Evolutionary conservation across 2,888 invertebrate species (phyloP).

Genomic region (Pantelozetes paolii): DNA sequence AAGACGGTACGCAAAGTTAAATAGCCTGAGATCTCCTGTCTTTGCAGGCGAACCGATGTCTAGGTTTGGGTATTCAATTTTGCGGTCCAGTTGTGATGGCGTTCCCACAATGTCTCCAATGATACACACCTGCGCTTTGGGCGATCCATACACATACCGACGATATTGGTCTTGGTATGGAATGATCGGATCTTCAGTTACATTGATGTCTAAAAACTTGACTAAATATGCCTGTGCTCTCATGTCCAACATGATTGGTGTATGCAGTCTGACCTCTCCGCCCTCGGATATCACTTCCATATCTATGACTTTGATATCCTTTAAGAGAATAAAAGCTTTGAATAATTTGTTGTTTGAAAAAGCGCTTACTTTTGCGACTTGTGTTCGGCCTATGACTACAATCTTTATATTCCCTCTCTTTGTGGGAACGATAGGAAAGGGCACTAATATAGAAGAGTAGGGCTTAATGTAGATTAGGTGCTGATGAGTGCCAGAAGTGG

Average conservation of each 20-base stretch:
- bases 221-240: slow-evolving; percentile 57
- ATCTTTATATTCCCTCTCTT: slow-evolving; percentile 55
- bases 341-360: background rate
- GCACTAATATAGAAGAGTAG: slow-evolving; percentile 50
- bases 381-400: slow-evolving; percentile 56
- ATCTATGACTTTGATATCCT: slow-evolving; percentile 49
- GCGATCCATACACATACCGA: slow-evolving; percentile 58
- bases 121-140: slow-evolving; percentile 55
- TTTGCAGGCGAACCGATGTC: slow-evolving; percentile 44
- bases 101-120: slow-evolving; percentile 52
- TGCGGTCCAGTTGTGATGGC: slow-evolving; percentile 42
- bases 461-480: slow-evolving; percentile 54
- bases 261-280: slow-evolving; percentile 57
- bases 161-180: slow-evolving; percentile 55
- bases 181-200: slow-evolving; percentile 57
- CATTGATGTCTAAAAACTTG: slow-evolving; percentile 57
- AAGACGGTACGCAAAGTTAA: slow-evolving; percentile 58
- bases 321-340: background rate
- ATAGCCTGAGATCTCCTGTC: slow-evolving; percentile 55
- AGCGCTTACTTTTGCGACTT: slow-evolving; percentile 52
- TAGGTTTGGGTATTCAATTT: slow-evolving; percentile 42
- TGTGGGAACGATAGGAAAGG: slow-evolving; percentile 57
- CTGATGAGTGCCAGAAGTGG: slow-evolving; percentile 57
- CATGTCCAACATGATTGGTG: slow-evolving; percentile 58
- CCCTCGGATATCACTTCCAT: slow-evolving; percentile 55